These are phyloP conservation scores for Thera obeliscata DNA, from an alignment of 2,888 invertebrate species.

Conservation along the genomic window DNA sequence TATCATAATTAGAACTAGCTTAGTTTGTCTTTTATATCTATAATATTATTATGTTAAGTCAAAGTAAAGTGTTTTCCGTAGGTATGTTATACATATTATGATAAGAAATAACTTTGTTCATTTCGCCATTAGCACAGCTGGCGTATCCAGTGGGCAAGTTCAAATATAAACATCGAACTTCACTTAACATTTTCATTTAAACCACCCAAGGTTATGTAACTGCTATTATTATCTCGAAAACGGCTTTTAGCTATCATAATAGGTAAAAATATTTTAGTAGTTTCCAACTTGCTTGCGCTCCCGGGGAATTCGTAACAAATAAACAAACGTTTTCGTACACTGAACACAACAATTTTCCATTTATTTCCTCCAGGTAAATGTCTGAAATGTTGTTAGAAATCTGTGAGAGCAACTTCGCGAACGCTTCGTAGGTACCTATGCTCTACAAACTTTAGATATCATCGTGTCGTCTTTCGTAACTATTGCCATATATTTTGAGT, in stretches of 20 bases:
- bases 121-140: not conserved
- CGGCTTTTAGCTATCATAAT: not conserved
- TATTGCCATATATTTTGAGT: no score
- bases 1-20: no score
- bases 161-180: not conserved
- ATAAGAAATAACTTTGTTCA: not conserved
- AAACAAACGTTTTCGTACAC: conserved; percentile 21
- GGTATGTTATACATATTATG: not conserved
- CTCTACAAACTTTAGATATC: not conserved
- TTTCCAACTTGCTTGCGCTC: conserved; percentile 9
- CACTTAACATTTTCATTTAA: not conserved
- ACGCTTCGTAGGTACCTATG: no score
- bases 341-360: conserved; percentile 25
- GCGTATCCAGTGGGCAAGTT: not conserved
- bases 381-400: conserved; percentile 24
- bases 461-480: no score
- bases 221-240: not conserved
- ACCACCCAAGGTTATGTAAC: not conserved
- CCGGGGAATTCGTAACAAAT: conserved; percentile 14
- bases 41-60: no score
- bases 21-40: no score
- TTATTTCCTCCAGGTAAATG: conserved; percentile 24
- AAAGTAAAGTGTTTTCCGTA: no score
- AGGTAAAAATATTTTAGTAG: conserved; percentile 7
- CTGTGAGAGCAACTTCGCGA: conserved; percentile 19